Evolutionary conservation across 1,140 invertebrate genomes (phyloP).

Genomic region (Zaprionus vittiger): DNA sequence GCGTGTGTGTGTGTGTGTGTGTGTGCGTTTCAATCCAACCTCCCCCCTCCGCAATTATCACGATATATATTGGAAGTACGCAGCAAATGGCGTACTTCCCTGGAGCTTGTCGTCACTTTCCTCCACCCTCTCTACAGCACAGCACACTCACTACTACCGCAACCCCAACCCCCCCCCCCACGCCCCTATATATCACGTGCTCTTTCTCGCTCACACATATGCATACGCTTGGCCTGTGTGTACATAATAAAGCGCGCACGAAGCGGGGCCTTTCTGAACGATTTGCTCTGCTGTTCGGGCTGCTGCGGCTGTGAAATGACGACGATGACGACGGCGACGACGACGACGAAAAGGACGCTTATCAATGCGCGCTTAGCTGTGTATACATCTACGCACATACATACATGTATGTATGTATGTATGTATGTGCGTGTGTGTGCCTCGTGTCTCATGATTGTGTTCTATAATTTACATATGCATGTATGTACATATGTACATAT

Average conservation of each 20-base stretch:
- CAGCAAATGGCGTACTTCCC: background rate
- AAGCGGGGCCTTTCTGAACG: constrained; percentile 67
- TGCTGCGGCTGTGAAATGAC: constrained; percentile 7
- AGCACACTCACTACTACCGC: background rate
- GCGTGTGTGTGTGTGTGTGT: background rate
- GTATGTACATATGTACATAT: no score
- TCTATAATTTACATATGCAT: constrained; percentile 2
- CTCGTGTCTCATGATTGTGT: constrained; percentile 19
- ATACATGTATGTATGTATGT: constrained; percentile 12
- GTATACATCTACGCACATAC: background rate
- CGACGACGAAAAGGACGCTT: constrained; percentile 38
- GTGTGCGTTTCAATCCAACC: background rate
- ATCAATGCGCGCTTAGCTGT: constrained; percentile 55
- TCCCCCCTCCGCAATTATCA: background rate
- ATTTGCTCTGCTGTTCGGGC: constrained; percentile 23
- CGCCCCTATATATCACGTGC: background rate
- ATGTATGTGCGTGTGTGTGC: constrained; percentile 7
- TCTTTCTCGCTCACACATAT: constrained; percentile 31
- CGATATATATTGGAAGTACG: background rate
- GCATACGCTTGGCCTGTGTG: constrained; percentile 63
- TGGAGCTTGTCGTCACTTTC: background rate
- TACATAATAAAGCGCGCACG: constrained; percentile 74
- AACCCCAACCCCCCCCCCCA: background rate
- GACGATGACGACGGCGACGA: constrained; percentile 46
- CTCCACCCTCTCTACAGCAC: background rate